phyloP scores from a whole-genome alignment of 2,113 vertebrate species.

The Paracanthobrama guichenoti region DNA sequence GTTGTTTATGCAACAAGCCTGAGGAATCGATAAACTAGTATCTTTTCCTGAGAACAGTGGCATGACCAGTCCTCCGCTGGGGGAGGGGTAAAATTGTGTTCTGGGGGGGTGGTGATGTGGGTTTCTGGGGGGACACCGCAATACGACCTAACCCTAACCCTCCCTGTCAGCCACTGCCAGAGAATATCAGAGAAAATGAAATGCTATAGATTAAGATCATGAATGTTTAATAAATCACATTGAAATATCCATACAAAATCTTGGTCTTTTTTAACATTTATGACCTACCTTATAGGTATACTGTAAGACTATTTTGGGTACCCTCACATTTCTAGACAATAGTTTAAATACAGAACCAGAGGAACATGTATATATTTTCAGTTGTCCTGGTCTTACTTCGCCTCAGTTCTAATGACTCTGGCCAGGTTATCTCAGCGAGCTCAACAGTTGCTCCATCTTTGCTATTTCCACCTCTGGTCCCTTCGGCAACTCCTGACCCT shows the following conservation, averaged over 20 bases:
- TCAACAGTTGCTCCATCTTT: constrained; percentile 93
- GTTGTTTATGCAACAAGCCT: constrained; percentile 32
- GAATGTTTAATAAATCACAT: constrained; percentile 46
- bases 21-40: constrained; percentile 43
- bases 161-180: neutral
- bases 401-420: neutral
- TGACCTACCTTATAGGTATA: neutral
- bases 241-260: neutral
- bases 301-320: neutral
- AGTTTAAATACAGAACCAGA: neutral
- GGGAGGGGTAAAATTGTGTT: too few relatives aligned
- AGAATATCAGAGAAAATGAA: constrained; percentile 29
- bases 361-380: neutral
- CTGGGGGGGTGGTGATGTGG: too few relatives aligned
- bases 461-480: constrained; percentile 83
- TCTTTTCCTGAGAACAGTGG: constrained; percentile 11
- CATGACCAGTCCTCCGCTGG: too few relatives aligned
- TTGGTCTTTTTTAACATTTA: neutral
- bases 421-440: constrained; percentile 77
- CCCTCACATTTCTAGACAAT: neutral
- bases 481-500: constrained; percentile 83
- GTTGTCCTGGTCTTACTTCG: neutral
- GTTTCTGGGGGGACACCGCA: too few relatives aligned
- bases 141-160: too few relatives aligned
- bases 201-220: neutral